Conservation (phyloP, 2,797 vertebrate genomes). For the Sebastes variabilis region DNA sequence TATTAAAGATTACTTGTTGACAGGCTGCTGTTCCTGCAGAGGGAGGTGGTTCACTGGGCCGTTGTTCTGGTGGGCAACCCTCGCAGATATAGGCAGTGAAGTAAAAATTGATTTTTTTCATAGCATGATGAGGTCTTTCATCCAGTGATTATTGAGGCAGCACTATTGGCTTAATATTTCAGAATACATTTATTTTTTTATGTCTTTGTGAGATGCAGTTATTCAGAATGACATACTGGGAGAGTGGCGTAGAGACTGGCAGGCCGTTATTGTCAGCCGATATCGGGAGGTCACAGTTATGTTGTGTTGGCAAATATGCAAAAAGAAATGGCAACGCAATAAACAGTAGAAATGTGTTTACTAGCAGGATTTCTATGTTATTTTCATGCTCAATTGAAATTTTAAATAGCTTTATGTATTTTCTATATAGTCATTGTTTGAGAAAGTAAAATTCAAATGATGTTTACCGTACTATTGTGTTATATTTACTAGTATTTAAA, state of each 20-base stretch:
- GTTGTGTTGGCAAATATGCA: background rate
- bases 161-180: background rate
- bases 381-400: accelerated
- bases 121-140: background rate
- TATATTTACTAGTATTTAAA: background rate
- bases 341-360: background rate
- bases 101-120: background rate
- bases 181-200: background rate
- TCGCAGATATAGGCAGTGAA: constrained; percentile 20
- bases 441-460: background rate
- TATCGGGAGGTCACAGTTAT: background rate
- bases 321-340: background rate
- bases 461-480: background rate
- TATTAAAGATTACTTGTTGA: constrained; percentile 39
- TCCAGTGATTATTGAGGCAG: background rate
- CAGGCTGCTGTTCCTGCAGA: constrained; percentile 29
- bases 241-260: background rate
- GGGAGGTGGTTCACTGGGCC: background rate
- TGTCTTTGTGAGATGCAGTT: background rate
- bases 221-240: background rate
- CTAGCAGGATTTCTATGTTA: background rate
- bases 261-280: background rate
- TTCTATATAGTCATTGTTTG: background rate
- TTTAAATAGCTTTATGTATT: background rate
- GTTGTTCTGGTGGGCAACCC: background rate